Percentiles rank a stretch among this genome's conserved stretches.
These are phyloP conservation scores for Lasius platythorax DNA, from an alignment of 2,888 invertebrate species.

Conservation along the genomic window DNA sequence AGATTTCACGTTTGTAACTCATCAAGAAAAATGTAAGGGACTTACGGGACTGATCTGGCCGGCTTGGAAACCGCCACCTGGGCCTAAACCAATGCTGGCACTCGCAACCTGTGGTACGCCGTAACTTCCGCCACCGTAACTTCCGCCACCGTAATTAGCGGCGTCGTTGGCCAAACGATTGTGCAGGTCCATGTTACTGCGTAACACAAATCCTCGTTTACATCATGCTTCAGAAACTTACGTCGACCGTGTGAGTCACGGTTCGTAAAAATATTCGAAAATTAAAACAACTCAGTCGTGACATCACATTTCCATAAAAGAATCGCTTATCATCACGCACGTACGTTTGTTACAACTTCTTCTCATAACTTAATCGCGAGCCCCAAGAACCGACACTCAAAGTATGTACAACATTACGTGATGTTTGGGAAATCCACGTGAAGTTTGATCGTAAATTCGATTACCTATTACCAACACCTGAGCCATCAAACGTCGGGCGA, in stretches of 20 bases:
- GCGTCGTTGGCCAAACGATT: constrained; percentile 57
- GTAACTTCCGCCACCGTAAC: constrained; percentile 15
- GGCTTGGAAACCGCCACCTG: constrained; percentile 77
- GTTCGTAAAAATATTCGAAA: not conserved
- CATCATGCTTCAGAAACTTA: not conserved
- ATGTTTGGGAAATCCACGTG: not conserved
- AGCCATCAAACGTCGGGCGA: not conserved
- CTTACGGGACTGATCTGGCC: constrained; percentile 80
- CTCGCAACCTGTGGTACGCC: constrained; percentile 65
- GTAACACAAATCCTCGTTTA: constrained; percentile 10
- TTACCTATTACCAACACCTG: constrained; percentile 22
- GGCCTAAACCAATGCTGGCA: constrained; percentile 75
- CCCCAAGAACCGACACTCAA: not conserved
- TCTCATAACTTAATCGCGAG: not conserved
- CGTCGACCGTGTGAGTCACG: not conserved
- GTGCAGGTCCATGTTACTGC: constrained; percentile 57
- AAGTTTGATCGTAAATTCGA: not conserved
- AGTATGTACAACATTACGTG: not conserved
- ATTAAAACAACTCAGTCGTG: not conserved
- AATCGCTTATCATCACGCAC: not conserved
- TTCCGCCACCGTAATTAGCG: constrained; percentile 30
- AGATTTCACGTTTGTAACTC: not conserved
- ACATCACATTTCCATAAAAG: not conserved
- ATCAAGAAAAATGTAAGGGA: not conserved
- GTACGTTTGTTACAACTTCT: not conserved